These are phyloP conservation scores for Heliothis subflexa DNA, from an alignment of 1,140 invertebrate genomes.

Conservation along the genomic window DNA sequence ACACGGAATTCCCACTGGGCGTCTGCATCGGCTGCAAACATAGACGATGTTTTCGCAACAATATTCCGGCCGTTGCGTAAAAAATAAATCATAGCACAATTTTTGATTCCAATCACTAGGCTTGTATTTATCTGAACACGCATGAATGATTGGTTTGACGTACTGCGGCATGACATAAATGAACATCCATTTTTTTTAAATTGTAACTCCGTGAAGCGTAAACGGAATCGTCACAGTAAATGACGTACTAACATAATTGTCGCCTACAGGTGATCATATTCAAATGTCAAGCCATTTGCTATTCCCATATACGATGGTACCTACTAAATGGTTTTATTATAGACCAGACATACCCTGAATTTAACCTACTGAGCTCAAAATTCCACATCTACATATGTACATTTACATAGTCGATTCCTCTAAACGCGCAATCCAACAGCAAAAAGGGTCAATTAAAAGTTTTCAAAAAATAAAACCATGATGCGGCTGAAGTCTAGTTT, in stretches of 20 bases:
- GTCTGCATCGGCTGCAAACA: constrained; percentile 10
- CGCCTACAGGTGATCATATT: constrained; percentile 89
- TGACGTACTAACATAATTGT: constrained; percentile 81
- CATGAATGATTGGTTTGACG: neutral
- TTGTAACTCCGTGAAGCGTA: neutral
- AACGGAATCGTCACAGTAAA: neutral
- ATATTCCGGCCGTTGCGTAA: neutral
- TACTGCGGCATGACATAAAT: constrained; percentile 1
- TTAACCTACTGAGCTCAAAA: neutral
- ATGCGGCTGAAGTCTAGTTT: neutral
- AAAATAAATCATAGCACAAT: constrained; percentile 22
- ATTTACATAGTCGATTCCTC: constrained; percentile 12
- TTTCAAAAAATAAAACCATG: neutral
- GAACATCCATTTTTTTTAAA: constrained; percentile 7
- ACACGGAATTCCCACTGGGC: neutral
- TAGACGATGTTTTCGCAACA: constrained; percentile 5
- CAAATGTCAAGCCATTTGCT: constrained; percentile 28
- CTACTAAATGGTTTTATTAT: constrained; percentile 17
- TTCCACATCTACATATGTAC: constrained; percentile 6
- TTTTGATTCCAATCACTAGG: constrained; percentile 28
- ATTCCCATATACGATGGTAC: neutral
- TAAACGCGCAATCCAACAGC: neutral
- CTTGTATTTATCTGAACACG: constrained; percentile 4
- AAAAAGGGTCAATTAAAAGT: constrained; percentile 21
- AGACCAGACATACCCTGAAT: neutral